Conservation (phyloP, 2,888 invertebrate species). For the Autographa pulchrina region DNA sequence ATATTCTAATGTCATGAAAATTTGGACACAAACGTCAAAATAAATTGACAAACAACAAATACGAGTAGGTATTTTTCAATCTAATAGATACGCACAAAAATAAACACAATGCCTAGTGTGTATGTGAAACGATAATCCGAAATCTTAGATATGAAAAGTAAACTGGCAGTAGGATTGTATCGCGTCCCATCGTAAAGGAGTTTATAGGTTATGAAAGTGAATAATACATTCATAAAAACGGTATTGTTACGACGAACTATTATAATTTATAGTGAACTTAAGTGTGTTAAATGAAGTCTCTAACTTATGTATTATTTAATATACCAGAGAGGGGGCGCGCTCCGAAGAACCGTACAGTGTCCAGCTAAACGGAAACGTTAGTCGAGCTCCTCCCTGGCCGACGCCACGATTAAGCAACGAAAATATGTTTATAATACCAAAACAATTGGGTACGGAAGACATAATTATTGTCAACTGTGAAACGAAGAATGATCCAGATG, state of each 20-base stretch:
- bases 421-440: conserved; percentile 76
- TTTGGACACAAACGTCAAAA: background rate
- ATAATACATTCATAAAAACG: conserved; percentile 3
- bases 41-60: conserved; percentile 32
- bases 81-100: background rate
- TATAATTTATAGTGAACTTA: background rate
- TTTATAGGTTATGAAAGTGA: conserved; percentile 30
- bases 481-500: conserved; percentile 51
- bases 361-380: conserved; percentile 68
- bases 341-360: conserved; percentile 67
- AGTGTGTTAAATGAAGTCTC: background rate
- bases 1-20: conserved; percentile 25
- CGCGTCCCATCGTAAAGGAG: conserved; percentile 19
- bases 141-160: conserved; percentile 1
- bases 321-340: conserved; percentile 61
- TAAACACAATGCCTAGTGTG: background rate
- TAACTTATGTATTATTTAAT: conserved; percentile 32
- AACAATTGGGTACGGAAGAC: conserved; percentile 64
- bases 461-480: conserved; percentile 63
- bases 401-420: conserved; percentile 62
- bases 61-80: background rate
- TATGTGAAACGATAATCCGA: conserved; percentile 10
- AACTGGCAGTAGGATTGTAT: conserved; percentile 39
- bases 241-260: conserved; percentile 20
- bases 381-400: conserved; percentile 71